Evolutionary conservation across 53 echinoderm and acorn worm genomes (phyloP).

Genomic region (Echinometra lucunter): DNA sequence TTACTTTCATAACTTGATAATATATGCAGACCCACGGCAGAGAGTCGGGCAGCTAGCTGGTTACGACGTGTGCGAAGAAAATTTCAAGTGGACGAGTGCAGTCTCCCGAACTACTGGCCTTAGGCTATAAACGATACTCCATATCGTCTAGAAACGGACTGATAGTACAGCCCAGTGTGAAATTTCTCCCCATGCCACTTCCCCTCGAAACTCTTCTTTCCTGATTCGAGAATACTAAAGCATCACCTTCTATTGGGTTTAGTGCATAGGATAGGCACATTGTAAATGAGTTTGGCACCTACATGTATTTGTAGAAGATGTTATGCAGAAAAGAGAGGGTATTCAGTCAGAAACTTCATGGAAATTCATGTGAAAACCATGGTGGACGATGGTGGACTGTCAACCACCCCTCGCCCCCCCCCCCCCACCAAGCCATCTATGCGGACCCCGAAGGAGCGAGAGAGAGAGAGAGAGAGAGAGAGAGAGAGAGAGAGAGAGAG

Average conservation of each 20-base stretch:
- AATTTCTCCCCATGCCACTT: neutral
- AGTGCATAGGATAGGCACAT: neutral
- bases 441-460: neutral
- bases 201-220: neutral
- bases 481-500: neutral
- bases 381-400: too few relatives aligned
- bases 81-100: neutral
- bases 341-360: too few relatives aligned
- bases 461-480: neutral
- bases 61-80: neutral
- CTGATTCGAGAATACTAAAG: neutral
- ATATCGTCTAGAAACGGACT: neutral
- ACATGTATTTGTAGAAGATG: too few relatives aligned
- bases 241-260: neutral
- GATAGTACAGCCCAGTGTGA: conserved; percentile 14
- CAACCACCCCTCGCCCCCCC: too few relatives aligned
- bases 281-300: neutral
- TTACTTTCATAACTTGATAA: neutral
- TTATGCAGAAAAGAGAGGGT: too few relatives aligned
- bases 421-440: too few relatives aligned
- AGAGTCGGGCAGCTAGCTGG: neutral
- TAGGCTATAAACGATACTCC: neutral
- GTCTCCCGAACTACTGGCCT: neutral
- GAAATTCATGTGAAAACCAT: too few relatives aligned
- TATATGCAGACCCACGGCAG: neutral